phyloP scores from a whole-genome alignment of 2,113 vertebrate genomes.

The Litocranius walleri region DNA sequence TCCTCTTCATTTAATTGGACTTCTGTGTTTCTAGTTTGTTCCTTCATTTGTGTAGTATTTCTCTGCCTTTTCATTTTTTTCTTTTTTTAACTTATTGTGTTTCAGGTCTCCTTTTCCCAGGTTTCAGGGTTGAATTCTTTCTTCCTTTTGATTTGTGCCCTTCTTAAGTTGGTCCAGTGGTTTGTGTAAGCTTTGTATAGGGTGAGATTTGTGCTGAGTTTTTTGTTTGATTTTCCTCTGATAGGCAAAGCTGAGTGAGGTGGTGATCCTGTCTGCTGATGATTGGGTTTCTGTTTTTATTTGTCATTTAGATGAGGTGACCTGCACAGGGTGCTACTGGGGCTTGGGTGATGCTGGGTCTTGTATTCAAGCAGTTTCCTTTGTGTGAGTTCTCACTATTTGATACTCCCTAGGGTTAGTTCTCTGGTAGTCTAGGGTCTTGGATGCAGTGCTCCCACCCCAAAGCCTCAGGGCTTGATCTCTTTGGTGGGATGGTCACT shows the following conservation, averaged over 20 bases:
- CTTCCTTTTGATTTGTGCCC: not conserved
- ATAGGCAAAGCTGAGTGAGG: not conserved
- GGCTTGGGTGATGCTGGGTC: not conserved
- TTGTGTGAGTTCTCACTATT: not conserved
- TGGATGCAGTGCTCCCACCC: not conserved
- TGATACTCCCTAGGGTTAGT: not conserved
- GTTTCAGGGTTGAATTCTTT: not conserved
- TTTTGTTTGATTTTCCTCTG: not conserved
- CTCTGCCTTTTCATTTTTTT: not conserved
- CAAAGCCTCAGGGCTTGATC: not conserved
- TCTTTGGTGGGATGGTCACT: not conserved
- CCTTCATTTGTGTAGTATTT: not conserved
- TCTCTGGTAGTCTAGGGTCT: not conserved
- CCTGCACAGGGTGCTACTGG: not conserved
- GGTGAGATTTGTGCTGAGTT: not conserved
- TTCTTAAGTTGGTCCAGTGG: not conserved
- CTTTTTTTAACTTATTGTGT: not conserved
- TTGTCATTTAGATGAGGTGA: not conserved
- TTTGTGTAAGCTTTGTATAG: not conserved
- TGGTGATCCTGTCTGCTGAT: not conserved
- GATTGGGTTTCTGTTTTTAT: not conserved
- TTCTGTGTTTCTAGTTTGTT: not conserved
- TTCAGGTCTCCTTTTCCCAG: not conserved
- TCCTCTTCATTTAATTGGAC: not conserved
- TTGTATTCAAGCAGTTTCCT: not conserved